These are phyloP conservation scores for Plectropomus leopardus DNA, from an alignment of 2,113 vertebrate genomes.

Conservation along the genomic window DNA sequence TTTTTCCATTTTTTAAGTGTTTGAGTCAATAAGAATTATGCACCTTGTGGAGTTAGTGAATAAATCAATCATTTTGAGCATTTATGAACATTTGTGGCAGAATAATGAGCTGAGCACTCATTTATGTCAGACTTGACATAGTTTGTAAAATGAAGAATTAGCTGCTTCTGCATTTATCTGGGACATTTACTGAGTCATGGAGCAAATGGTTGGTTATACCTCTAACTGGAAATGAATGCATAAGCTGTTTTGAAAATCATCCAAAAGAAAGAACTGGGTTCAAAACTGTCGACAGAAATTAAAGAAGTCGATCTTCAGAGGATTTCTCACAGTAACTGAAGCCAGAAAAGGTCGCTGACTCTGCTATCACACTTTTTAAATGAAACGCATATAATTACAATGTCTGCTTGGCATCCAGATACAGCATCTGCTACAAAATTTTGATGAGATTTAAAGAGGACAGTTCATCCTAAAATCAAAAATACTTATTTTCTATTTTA, in stretches of 20 bases:
- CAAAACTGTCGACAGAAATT: neutral
- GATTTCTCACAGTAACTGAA: neutral
- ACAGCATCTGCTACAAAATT: neutral
- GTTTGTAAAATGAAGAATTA: neutral
- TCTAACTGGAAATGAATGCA: neutral
- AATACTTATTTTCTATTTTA: too few species aligned
- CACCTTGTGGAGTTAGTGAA: neutral
- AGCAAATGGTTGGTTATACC: slow-evolving; percentile 3
- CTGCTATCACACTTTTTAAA: neutral
- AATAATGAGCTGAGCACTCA: slow-evolving; percentile 30
- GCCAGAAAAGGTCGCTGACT: neutral
- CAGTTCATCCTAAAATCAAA: too few species aligned
- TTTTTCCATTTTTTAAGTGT: slow-evolving; percentile 23
- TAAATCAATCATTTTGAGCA: slow-evolving; percentile 5
- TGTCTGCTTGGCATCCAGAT: neutral
- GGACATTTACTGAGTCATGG: neutral
- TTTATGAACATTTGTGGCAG: neutral
- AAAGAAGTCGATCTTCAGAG: neutral
- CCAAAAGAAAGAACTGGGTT: slow-evolving; percentile 1
- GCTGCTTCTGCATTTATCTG: neutral
- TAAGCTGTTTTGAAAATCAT: neutral
- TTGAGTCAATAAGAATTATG: slow-evolving; percentile 24
- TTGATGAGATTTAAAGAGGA: neutral
- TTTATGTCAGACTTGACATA: slow-evolving; percentile 19
- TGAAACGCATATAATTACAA: neutral